These are phyloP conservation scores for Aurelia aurita complex sp. Pacific DNA, from an alignment of 30 jellyfish, hydroid and myxozoan genomes.

Conservation along the genomic window DNA sequence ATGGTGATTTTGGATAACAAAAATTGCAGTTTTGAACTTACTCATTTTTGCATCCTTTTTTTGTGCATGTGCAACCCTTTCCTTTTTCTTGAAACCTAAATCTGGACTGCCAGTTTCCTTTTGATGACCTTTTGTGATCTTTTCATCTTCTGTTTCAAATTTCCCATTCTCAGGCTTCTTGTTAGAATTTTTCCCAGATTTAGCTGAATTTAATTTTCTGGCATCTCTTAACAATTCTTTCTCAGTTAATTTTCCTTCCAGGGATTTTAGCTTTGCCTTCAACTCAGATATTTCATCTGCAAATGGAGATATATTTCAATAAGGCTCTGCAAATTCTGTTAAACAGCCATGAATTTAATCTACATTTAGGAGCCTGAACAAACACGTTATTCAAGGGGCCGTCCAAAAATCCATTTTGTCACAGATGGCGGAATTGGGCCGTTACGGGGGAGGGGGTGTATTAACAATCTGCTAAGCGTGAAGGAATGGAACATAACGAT, in stretches of 20 bases:
- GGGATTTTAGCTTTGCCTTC: constrained; percentile 36
- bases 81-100: constrained; percentile 20
- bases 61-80: constrained; percentile 42
- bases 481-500: too few species aligned
- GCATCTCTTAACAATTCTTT: constrained; percentile 17
- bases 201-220: neutral
- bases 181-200: too few species aligned
- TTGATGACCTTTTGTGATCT: neutral
- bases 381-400: too few species aligned
- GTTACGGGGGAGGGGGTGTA: too few species aligned
- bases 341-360: too few species aligned
- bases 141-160: neutral
- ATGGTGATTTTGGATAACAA: neutral
- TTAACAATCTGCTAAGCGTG: too few species aligned
- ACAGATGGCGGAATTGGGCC: too few species aligned
- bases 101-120: neutral
- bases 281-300: constrained; percentile 58
- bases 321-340: too few species aligned
- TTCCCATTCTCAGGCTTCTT: neutral
- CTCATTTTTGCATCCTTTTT: constrained; percentile 55
- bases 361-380: too few species aligned
- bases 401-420: too few species aligned
- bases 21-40: neutral
- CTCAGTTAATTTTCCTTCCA: constrained; percentile 20
- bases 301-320: neutral